Evolutionary conservation across 2,113 vertebrate species (phyloP).

Genomic region (Chrysemys picta): DNA sequence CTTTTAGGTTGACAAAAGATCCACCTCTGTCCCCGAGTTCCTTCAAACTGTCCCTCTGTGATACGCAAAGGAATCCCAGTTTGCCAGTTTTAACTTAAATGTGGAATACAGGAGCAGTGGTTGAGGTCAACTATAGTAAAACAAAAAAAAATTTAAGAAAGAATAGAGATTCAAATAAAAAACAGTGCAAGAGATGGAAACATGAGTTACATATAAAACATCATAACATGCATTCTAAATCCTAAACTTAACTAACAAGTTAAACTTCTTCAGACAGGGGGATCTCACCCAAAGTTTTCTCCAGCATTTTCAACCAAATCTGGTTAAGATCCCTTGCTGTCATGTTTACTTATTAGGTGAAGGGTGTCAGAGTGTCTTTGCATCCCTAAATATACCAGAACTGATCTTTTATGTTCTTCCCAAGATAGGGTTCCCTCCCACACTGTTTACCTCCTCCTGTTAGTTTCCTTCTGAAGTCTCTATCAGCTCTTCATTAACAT

Average conservation of each 20-base stretch:
- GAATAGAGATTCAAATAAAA: background rate
- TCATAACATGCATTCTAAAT: background rate
- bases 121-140: background rate
- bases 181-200: background rate
- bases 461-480: background rate
- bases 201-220: too few species aligned
- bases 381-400: background rate
- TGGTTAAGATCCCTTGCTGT: background rate
- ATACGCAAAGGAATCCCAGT: background rate
- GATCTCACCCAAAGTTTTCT: background rate
- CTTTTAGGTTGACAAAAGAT: background rate
- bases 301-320: background rate
- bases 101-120: too few species aligned
- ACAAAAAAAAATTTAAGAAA: background rate
- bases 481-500: background rate
- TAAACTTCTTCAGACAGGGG: background rate
- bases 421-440: background rate
- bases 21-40: background rate
- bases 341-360: background rate
- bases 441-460: background rate
- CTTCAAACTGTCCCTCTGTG: background rate
- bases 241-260: background rate
- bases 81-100: background rate
- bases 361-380: background rate
- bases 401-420: background rate